Evolutionary conservation across 2,113 vertebrate species (phyloP).

Genomic region (Scalopus aquaticus): DNA sequence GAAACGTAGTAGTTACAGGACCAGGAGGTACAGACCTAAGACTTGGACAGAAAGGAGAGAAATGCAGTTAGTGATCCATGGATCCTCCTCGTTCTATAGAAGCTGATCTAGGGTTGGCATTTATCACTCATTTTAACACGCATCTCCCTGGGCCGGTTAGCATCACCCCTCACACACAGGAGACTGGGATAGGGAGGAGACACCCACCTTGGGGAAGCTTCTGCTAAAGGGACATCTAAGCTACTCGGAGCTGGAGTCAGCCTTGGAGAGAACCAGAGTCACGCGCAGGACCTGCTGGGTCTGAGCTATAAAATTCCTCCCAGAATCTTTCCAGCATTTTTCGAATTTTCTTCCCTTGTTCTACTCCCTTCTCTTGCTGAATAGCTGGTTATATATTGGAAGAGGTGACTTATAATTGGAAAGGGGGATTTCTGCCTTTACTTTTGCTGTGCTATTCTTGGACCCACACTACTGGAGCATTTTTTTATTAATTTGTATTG

Average conservation of each 20-base stretch:
- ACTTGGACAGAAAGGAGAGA: too few relatives aligned
- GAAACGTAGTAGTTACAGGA: not conserved
- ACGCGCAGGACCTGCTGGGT: rapidly evolving
- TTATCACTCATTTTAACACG: not conserved
- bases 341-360: not conserved
- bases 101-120: rapidly evolving
- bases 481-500: not conserved
- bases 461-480: not conserved
- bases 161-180: too few relatives aligned
- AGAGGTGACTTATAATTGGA: not conserved
- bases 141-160: not conserved
- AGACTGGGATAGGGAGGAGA: not conserved
- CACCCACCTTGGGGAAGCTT: not conserved
- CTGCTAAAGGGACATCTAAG: not conserved
- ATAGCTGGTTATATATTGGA: not conserved
- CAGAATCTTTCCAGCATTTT: too few relatives aligned
- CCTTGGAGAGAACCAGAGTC: not conserved
- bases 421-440: too few relatives aligned
- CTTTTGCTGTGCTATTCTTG: not conserved
- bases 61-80: rapidly evolving
- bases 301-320: not conserved
- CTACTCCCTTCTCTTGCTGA: not conserved
- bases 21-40: not conserved
- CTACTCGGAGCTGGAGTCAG: not conserved
- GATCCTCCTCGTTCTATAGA: rapidly evolving